Evolutionary conservation across 2,888 invertebrate genomes (phyloP).

Genomic region (Frankliniella fusca): DNA sequence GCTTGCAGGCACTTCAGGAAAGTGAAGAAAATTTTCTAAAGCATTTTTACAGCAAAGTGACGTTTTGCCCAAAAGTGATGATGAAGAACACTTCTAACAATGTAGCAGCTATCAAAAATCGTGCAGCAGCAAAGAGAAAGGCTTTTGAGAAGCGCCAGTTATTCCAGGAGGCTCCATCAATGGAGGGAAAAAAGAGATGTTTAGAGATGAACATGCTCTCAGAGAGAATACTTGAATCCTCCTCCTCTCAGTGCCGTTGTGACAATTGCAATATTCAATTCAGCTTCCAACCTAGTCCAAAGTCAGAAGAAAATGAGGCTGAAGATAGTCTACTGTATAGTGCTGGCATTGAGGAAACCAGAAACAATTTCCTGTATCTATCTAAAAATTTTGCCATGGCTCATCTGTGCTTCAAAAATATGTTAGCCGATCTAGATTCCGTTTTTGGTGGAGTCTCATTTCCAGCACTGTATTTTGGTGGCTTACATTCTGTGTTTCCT

Average conservation of each 20-base stretch:
- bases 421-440: not conserved
- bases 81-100: too few relatives aligned
- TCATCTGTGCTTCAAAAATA: not conserved
- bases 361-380: not conserved
- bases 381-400: not conserved
- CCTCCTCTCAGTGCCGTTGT: not conserved
- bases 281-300: not conserved
- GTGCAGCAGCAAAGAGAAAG: not conserved
- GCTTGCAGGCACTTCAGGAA: not conserved
- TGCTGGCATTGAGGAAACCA: not conserved
- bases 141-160: not conserved
- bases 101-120: too few relatives aligned
- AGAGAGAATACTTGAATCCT: not conserved
- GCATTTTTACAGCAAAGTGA: too few relatives aligned
- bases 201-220: not conserved
- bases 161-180: not conserved
- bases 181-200: not conserved
- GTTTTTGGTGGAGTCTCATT: not conserved
- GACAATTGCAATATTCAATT: not conserved
- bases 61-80: too few relatives aligned
- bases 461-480: not conserved
- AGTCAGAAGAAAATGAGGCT: not conserved
- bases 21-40: not conserved
- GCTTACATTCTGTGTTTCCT: not conserved
- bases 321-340: not conserved